Evolutionary conservation across 2,113 vertebrate species (phyloP).

Genomic region (Chionodraco myersi): DNA sequence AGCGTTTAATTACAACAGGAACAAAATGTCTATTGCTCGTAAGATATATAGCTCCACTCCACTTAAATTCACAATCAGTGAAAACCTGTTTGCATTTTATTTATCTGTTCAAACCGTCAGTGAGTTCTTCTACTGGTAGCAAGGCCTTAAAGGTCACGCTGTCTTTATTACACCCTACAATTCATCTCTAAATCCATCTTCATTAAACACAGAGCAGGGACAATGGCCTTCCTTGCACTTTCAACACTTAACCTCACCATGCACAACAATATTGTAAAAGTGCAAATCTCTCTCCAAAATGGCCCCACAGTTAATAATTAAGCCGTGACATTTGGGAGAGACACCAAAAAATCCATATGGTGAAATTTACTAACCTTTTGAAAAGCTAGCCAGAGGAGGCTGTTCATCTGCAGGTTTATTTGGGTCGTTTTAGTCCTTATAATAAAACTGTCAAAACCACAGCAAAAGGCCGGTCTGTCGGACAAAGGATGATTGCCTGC

Average conservation of each 20-base stretch:
- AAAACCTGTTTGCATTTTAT: constrained; percentile 37
- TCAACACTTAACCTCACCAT: constrained; percentile 81
- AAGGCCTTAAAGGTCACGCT: constrained; percentile 72
- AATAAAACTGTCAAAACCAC: constrained; percentile 80
- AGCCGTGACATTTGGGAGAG: constrained; percentile 82
- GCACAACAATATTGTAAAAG: constrained; percentile 78
- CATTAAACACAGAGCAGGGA: constrained; percentile 77
- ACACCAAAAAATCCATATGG: constrained; percentile 83
- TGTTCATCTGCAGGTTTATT: constrained; percentile 71
- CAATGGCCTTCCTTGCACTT: constrained; percentile 74
- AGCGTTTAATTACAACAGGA: constrained; percentile 5
- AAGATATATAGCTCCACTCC: constrained; percentile 1
- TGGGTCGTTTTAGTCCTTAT: constrained; percentile 66
- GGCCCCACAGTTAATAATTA: constrained; percentile 84
- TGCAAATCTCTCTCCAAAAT: constrained; percentile 78
- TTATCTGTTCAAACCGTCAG: constrained; percentile 40
- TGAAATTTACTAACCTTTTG: constrained; percentile 84
- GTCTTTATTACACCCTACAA: constrained; percentile 76
- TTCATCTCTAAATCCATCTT: constrained; percentile 83
- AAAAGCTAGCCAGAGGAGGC: constrained; percentile 61
- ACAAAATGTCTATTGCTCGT: constrained; percentile 1
- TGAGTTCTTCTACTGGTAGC: constrained; percentile 44
- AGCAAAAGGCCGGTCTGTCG: constrained; percentile 30
- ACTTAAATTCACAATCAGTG: not conserved
- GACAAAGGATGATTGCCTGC: constrained; percentile 67